These are phyloP conservation scores for Tragelaphus eurycerus DNA, from an alignment of 2,797 vertebrate genomes.

Conservation along the genomic window DNA sequence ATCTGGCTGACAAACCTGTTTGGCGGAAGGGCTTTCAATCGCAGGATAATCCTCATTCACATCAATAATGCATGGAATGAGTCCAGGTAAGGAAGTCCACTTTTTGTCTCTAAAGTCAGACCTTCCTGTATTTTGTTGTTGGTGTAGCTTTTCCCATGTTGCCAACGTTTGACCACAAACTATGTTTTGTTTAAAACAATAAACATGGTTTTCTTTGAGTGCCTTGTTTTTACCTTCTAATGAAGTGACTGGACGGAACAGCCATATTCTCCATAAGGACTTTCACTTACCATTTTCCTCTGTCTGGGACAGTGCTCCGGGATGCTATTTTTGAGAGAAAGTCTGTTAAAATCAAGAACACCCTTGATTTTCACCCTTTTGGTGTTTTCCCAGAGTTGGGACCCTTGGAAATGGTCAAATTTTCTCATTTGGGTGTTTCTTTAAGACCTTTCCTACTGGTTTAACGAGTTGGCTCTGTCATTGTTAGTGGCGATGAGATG, in stretches of 20 bases:
- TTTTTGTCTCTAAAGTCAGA: not conserved
- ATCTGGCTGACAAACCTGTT: not conserved
- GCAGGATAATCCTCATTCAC: not conserved
- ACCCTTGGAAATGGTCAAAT: not conserved
- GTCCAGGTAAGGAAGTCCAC: not conserved
- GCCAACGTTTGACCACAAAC: not conserved
- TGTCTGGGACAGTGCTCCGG: conserved; percentile 23
- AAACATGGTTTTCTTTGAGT: conserved; percentile 43
- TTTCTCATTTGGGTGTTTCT: conserved; percentile 3
- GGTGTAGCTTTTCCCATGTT: not conserved
- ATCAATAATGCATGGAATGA: not conserved
- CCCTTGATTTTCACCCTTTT: not conserved
- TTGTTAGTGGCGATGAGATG: not conserved
- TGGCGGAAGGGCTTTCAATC: not conserved
- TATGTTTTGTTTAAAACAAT: not conserved
- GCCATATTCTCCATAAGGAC: not conserved
- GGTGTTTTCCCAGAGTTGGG: conserved; percentile 17
- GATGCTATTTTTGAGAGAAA: conserved; percentile 7
- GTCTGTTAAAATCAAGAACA: conserved; percentile 58
- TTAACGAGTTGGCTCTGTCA: not conserved
- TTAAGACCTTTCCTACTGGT: not conserved
- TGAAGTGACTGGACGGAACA: not conserved
- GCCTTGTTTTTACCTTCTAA: not conserved
- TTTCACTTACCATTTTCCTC: conserved; percentile 54
- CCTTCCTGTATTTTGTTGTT: not conserved